Evolutionary conservation across 2,797 vertebrate species (phyloP).

Genomic region (Tamandua tetradactyla): DNA sequence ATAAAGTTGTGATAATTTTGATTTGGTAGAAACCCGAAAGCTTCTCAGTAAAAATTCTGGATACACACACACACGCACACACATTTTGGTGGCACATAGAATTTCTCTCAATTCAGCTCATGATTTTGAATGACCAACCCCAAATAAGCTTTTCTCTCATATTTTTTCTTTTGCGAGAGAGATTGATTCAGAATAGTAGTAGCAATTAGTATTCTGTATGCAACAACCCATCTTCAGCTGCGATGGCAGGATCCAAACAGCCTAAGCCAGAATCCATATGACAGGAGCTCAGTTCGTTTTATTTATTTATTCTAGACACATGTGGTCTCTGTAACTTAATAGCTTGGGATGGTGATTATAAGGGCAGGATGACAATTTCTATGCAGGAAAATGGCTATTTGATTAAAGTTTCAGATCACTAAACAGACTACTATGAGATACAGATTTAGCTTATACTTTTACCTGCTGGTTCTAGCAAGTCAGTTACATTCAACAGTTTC

Average conservation of each 20-base stretch:
- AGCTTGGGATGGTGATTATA: conserved; percentile 43
- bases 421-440: neutral
- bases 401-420: conserved; percentile 42
- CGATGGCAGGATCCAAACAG: conserved; percentile 62
- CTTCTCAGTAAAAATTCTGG: conserved; percentile 11
- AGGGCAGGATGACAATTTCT: conserved; percentile 60
- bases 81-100: neutral
- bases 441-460: neutral
- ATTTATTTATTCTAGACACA: conserved; percentile 77
- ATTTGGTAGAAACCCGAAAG: conserved; percentile 35
- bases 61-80: neutral
- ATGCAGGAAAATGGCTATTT: conserved; percentile 63
- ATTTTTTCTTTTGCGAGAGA: conserved; percentile 60
- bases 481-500: conserved; percentile 59
- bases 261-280: conserved; percentile 68
- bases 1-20: neutral
- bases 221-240: conserved; percentile 67
- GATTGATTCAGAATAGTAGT: conserved; percentile 64
- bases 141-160: conserved; percentile 64
- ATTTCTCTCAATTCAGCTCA: conserved; percentile 51
- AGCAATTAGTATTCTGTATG: conserved; percentile 73
- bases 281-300: conserved; percentile 66
- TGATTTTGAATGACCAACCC: conserved; percentile 69
- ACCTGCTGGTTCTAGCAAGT: conserved; percentile 33
- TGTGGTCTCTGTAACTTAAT: conserved; percentile 57